These are phyloP conservation scores for Callorhinus ursinus DNA, from an alignment of 2,113 vertebrate species.

Conservation along the genomic window DNA sequence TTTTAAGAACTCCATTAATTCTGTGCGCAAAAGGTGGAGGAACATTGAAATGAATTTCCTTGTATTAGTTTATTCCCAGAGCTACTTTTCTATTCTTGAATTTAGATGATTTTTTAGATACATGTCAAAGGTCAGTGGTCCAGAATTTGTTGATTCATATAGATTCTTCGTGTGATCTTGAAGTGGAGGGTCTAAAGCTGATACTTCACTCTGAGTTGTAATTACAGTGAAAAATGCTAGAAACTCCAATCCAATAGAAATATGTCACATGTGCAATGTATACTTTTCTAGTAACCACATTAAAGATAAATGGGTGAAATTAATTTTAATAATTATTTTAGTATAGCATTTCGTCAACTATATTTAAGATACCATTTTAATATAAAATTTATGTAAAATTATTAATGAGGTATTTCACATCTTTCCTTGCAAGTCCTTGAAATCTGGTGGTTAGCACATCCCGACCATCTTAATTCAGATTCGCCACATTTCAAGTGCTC, in stretches of 20 bases:
- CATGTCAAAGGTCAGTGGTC: not conserved
- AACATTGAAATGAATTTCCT: not conserved
- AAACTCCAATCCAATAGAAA: not conserved
- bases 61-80: not conserved
- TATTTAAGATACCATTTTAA: not conserved
- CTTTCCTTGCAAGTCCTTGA: not conserved
- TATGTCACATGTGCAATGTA: not conserved
- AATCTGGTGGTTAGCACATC: not conserved
- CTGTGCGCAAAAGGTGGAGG: not conserved
- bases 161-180: not conserved
- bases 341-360: not conserved
- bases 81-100: not conserved
- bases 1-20: not conserved
- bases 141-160: not conserved
- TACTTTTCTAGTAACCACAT: not conserved
- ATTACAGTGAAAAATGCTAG: not conserved
- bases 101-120: not conserved
- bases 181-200: not conserved
- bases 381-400: not conserved
- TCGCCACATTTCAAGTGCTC: not conserved
- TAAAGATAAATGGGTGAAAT: not conserved
- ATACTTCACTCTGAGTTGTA: not conserved
- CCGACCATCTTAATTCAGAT: not conserved
- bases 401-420: not conserved
- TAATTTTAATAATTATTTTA: not conserved